A percentile compares a stretch with the other conserved stretches of the same genome.
Conservation (phyloP, 2,797 vertebrate genomes). For the Liparis tanakae region DNA sequence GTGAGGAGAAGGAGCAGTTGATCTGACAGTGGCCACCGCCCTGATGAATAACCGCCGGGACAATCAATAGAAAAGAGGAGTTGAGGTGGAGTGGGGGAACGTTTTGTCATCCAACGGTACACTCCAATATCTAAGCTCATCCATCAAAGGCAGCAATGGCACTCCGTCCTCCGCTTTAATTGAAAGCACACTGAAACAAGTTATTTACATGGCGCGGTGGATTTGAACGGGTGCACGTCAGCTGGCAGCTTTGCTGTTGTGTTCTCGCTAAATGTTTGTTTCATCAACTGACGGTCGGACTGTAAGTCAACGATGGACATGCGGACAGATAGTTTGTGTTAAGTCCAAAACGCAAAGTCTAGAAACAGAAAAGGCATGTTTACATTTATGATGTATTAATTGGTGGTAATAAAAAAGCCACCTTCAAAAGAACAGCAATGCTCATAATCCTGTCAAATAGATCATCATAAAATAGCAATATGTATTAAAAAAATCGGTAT, state of each 20-base stretch:
- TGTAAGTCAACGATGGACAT: constrained; percentile 66
- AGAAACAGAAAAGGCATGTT: constrained; percentile 32
- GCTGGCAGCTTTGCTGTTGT: constrained; percentile 71
- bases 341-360: constrained; percentile 39
- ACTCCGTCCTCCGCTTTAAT: constrained; percentile 82
- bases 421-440: constrained; percentile 27
- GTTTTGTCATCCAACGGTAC: constrained; percentile 86
- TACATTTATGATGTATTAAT: constrained; percentile 21
- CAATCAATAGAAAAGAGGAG: constrained; percentile 85
- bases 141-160: constrained; percentile 83
- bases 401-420: constrained; percentile 37
- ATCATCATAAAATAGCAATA: constrained; percentile 56
- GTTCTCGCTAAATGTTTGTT: constrained; percentile 78
- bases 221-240: constrained; percentile 75
- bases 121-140: constrained; percentile 86
- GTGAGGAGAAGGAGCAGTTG: constrained; percentile 79
- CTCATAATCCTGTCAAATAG: constrained; percentile 60
- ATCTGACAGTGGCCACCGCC: constrained; percentile 83
- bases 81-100: constrained; percentile 84
- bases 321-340: constrained; percentile 59
- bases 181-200: constrained; percentile 86
- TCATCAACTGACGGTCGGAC: constrained; percentile 67
- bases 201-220: constrained; percentile 87
- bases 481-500: constrained; percentile 62
- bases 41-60: constrained; percentile 84